These are phyloP conservation scores for Rhimphoctona megacephalus DNA, from an alignment of 2,888 invertebrate genomes.

Conservation along the genomic window DNA sequence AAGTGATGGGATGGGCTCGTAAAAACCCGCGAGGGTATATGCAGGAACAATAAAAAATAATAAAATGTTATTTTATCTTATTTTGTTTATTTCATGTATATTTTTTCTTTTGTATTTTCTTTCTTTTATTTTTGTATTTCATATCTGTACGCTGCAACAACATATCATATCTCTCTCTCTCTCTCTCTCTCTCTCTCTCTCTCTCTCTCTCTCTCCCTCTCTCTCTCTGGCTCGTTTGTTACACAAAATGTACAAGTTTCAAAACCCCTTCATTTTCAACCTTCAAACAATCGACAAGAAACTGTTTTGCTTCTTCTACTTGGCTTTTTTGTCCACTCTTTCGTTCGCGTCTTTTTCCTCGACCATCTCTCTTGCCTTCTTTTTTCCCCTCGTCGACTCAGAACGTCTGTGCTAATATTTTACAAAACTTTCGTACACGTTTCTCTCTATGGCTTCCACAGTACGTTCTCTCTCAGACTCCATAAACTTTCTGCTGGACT, in stretches of 20 bases:
- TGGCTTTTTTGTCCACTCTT: conserved; percentile 33
- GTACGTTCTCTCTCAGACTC: conserved; percentile 51
- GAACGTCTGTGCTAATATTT: conserved; percentile 73
- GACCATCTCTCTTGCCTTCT: conserved; percentile 7
- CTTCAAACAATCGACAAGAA: conserved; percentile 65
- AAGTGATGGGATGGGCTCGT: no score
- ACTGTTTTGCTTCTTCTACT: conserved; percentile 52
- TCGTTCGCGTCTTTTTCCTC: conserved; percentile 11
- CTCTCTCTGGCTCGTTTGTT: conserved; percentile 49
- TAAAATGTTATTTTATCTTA: no score
- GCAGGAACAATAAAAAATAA: no score
- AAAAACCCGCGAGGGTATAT: no score
- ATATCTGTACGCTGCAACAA: no score
- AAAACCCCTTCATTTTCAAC: conserved; percentile 57
- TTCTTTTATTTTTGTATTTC: no score
- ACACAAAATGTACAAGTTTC: conserved; percentile 23
- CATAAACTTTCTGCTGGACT: conserved; percentile 30
- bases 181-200: no score
- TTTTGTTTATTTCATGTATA: no score
- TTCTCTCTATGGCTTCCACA: conserved; percentile 56
- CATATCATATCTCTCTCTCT: no score
- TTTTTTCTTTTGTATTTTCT: no score
- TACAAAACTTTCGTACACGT: conserved; percentile 71
- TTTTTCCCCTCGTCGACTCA: conserved; percentile 42
- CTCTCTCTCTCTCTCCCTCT: conserved; percentile 65